Conservation (phyloP, 2,113 vertebrate genomes). For the Synodontis membranacea region DNA sequence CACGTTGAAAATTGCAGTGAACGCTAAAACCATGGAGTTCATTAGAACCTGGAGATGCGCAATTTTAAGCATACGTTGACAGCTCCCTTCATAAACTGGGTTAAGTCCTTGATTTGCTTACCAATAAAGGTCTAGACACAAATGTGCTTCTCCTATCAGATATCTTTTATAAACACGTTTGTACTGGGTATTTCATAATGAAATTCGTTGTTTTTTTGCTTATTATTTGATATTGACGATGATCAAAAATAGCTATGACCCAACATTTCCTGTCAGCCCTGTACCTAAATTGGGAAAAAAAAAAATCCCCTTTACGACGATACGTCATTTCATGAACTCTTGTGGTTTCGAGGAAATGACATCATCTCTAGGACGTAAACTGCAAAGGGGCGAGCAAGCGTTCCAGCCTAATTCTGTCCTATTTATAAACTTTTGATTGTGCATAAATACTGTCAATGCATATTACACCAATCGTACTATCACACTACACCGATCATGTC, state of each 20-base stretch:
- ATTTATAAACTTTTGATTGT: background rate
- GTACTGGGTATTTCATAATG: background rate
- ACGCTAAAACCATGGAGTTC: background rate
- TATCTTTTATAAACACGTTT: background rate
- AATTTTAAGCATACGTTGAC: background rate
- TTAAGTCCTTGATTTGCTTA: background rate
- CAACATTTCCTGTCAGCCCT: background rate
- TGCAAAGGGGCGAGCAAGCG: background rate
- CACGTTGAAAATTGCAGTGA: too few relatives aligned
- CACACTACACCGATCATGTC: background rate
- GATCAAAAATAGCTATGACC: background rate
- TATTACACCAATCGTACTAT: too few relatives aligned
- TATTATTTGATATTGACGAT: background rate
- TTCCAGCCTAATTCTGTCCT: background rate
- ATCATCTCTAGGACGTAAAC: background rate
- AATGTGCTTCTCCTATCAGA: background rate
- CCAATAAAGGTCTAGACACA: background rate
- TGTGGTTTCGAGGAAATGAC: background rate
- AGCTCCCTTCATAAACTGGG: background rate
- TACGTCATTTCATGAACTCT: background rate
- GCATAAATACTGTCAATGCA: background rate
- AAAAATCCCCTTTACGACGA: background rate
- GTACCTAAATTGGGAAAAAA: background rate
- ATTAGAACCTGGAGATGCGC: background rate
- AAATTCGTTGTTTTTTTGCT: background rate